phyloP scores from a whole-genome alignment of 2,888 invertebrate genomes.

The Sarcophaga subvicina region DNA sequence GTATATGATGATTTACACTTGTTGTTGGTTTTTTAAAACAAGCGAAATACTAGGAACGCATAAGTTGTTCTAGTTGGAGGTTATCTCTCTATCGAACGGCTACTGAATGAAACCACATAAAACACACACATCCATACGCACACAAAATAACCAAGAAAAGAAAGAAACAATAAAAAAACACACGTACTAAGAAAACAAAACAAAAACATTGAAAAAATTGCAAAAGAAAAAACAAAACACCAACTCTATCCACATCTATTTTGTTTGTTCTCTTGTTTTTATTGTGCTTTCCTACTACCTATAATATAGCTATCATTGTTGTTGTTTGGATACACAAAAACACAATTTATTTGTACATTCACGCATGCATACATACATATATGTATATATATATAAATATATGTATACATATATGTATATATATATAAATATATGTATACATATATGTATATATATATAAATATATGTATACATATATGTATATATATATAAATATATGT shows the following conservation, averaged over 20 bases:
- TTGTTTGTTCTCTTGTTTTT: too few species aligned
- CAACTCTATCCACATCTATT: too few species aligned
- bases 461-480: too few species aligned
- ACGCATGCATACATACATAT: neutral
- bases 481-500: too few species aligned
- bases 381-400: too few species aligned
- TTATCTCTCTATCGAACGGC: neutral
- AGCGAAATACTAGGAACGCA: slow-evolving; percentile 71
- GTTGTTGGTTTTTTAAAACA: slow-evolving; percentile 72
- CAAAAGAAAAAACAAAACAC: neutral
- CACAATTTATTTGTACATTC: slow-evolving; percentile 17
- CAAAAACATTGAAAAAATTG: neutral
- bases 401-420: too few species aligned
- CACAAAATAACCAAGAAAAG: neutral
- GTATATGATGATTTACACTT: slow-evolving; percentile 49
- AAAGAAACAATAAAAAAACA: neutral
- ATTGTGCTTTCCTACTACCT: too few species aligned
- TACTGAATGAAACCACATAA: slow-evolving; percentile 19
- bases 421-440: too few species aligned
- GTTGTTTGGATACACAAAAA: too few species aligned
- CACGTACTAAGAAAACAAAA: neutral
- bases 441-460: too few species aligned
- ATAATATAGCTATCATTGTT: too few species aligned
- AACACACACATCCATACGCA: neutral
- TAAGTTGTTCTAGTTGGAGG: slow-evolving; percentile 45